Conservation (phyloP, 2,888 invertebrate genomes). For the Torymus texanus region DNA sequence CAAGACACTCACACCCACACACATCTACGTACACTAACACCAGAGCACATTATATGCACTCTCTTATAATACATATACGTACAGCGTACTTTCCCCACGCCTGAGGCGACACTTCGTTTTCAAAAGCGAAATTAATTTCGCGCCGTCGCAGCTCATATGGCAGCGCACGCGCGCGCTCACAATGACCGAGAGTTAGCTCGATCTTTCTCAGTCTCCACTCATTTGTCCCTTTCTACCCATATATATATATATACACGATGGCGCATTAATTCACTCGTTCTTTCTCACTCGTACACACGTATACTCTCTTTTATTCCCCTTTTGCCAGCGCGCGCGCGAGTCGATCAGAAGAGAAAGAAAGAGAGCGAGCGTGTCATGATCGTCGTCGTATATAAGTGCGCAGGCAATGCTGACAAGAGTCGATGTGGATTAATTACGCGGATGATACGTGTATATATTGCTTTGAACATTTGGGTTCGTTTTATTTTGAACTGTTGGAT, state of each 20-base stretch:
- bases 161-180: slow-evolving; percentile 12
- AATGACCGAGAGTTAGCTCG: not conserved
- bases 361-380: not conserved
- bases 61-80: too few species aligned
- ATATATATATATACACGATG: slow-evolving; percentile 13
- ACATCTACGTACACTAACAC: too few species aligned
- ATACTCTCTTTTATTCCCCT: slow-evolving; percentile 2
- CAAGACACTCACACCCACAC: too few species aligned
- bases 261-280: slow-evolving; percentile 42
- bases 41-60: too few species aligned
- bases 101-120: slow-evolving; percentile 11
- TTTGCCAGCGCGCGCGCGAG: not conserved
- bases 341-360: not conserved
- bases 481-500: too few species aligned
- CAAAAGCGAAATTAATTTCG: slow-evolving; percentile 52
- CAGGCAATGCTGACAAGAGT: too few species aligned
- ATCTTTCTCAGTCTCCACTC: not conserved
- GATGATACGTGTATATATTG: too few species aligned
- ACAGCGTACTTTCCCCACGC: not conserved
- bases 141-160: slow-evolving; percentile 26
- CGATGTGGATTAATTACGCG: too few species aligned
- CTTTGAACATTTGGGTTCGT: too few species aligned
- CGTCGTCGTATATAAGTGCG: not conserved
- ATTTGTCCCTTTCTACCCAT: slow-evolving; percentile 44
- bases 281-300: not conserved